Evolutionary conservation across 2,113 vertebrate genomes (phyloP).

Genomic region (Buteo buteo): DNA sequence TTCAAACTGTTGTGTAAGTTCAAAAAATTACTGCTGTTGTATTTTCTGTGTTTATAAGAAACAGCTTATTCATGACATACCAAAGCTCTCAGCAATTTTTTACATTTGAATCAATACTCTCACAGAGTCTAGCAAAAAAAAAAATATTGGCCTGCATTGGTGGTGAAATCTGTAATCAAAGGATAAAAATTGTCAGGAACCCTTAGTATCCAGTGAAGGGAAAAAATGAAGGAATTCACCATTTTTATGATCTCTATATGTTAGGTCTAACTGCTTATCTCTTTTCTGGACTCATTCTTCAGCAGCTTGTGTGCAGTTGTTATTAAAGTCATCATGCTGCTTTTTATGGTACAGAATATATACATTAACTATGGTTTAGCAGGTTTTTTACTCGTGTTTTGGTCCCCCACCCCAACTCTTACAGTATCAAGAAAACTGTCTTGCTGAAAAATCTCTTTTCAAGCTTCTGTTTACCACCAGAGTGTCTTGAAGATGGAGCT

Average conservation of each 20-base stretch:
- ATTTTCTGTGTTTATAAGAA: not conserved
- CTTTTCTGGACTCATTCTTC: not conserved
- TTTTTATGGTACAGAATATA: not conserved
- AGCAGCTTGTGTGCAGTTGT: not conserved
- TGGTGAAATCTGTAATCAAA: not conserved
- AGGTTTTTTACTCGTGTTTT: not conserved
- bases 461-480: constrained; percentile 79
- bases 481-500: constrained; percentile 85
- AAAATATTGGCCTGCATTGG: not conserved
- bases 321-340: not conserved
- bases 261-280: not conserved
- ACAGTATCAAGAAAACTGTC: constrained; percentile 82
- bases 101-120: not conserved
- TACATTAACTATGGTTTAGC: not conserved
- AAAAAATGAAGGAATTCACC: not conserved
- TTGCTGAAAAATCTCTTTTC: constrained; percentile 80
- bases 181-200: not conserved
- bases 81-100: not conserved
- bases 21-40: not conserved
- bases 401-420: not conserved
- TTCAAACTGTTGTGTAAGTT: not conserved
- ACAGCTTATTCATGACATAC: not conserved
- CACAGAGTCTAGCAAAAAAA: not conserved
- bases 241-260: not conserved
- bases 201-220: not conserved